Conservation (phyloP, 2,888 invertebrate genomes). For the Lasioglossum figueresi region DNA sequence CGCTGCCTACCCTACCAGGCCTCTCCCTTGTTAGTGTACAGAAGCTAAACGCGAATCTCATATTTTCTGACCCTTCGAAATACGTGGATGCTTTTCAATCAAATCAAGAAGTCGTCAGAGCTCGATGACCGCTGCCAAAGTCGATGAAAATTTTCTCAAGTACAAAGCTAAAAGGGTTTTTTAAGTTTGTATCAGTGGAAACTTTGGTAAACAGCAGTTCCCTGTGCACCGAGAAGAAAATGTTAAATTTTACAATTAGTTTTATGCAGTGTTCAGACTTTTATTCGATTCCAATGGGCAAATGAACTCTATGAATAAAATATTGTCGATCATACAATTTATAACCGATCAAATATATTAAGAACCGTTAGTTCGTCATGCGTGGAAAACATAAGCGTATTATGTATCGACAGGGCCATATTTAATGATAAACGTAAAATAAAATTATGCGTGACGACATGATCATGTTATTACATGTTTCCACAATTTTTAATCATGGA, state of each 20-base stretch:
- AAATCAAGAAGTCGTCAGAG: constrained; percentile 32
- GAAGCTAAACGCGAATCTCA: constrained; percentile 50
- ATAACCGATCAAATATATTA: neutral
- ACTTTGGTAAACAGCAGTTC: constrained; percentile 5
- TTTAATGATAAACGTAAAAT: constrained; percentile 11
- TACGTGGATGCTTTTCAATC: constrained; percentile 32
- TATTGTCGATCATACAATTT: neutral
- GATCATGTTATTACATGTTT: neutral
- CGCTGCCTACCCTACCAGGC: constrained; percentile 14
- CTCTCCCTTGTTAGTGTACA: constrained; percentile 45
- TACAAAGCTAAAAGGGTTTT: constrained; percentile 50
- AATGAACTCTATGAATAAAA: neutral
- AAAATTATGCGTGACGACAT: neutral
- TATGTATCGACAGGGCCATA: neutral
- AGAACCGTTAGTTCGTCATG: neutral
- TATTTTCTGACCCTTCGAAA: constrained; percentile 45
- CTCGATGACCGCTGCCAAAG: constrained; percentile 47
- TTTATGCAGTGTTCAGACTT: neutral
- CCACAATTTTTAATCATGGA: constrained; percentile 9
- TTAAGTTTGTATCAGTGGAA: constrained; percentile 21
- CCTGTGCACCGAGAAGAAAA: constrained; percentile 21
- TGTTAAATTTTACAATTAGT: neutral
- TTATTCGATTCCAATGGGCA: neutral
- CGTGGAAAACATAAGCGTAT: constrained; percentile 4
- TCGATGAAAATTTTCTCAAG: constrained; percentile 54